These are phyloP conservation scores for Stratiomys singularior DNA, from an alignment of 2,888 invertebrate genomes.

Conservation along the genomic window DNA sequence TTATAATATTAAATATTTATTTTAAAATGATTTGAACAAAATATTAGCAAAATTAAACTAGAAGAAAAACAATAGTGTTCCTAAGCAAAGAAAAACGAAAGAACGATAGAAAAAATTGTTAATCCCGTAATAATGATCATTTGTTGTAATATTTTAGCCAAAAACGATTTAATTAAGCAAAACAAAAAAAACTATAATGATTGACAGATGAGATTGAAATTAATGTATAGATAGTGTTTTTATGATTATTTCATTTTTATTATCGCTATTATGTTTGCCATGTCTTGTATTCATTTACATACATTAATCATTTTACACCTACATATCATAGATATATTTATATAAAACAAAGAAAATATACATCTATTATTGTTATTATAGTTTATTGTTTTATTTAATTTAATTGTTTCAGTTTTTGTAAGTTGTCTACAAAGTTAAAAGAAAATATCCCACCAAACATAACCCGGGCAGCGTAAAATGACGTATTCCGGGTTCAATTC, in stretches of 20 bases:
- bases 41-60: too few species aligned
- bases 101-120: neutral
- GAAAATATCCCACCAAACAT: too few species aligned
- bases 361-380: slow-evolving; percentile 32
- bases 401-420: too few species aligned
- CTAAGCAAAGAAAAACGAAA: neutral
- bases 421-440: too few species aligned
- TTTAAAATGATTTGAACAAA: neutral
- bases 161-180: neutral
- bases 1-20: slow-evolving; percentile 36
- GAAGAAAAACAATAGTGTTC: slow-evolving; percentile 11
- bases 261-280: slow-evolving; percentile 37
- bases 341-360: slow-evolving; percentile 25
- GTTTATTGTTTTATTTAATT: neutral
- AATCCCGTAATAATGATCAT: neutral
- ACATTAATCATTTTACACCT: slow-evolving; percentile 27
- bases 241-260: slow-evolving; percentile 26
- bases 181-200: neutral
- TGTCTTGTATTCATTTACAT: slow-evolving; percentile 31
- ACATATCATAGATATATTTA: slow-evolving; percentile 28
- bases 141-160: neutral
- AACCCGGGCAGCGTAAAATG: too few species aligned
- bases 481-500: too few species aligned
- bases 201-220: slow-evolving; percentile 10
- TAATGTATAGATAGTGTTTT: slow-evolving; percentile 33